Evolutionary conservation across 37 sponge, comb jelly and placozoan genomes (phyloP).

Genomic region (Chondrilla cf. caribensis): DNA sequence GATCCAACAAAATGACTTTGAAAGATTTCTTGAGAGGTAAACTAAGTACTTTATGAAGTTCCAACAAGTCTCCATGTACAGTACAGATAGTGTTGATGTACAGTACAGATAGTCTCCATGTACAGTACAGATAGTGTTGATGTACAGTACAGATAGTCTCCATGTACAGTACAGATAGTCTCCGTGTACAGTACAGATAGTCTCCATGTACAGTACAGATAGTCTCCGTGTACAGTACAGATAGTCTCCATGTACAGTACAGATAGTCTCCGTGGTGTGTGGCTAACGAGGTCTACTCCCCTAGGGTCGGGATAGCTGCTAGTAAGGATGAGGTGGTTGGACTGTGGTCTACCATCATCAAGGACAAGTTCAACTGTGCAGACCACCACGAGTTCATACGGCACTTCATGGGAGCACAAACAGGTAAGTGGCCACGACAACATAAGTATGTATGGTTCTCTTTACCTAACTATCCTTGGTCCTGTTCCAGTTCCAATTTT

Average conservation of each 20-base stretch:
- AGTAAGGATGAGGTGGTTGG: background rate
- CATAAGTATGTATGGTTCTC: background rate
- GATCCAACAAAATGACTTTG: background rate
- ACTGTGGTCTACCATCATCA: slow-evolving; percentile 40
- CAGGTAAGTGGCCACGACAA: background rate
- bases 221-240: no score
- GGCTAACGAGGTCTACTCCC: background rate
- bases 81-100: no score
- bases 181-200: no score
- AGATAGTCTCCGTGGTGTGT: no score
- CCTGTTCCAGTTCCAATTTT: background rate
- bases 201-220: no score
- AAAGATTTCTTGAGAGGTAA: slow-evolving; percentile 18
- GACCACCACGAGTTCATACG: slow-evolving; percentile 42
- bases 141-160: no score
- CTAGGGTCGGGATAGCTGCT: background rate
- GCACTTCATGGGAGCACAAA: slow-evolving; percentile 13
- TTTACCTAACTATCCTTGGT: background rate
- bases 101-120: no score
- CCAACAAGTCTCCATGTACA: no score
- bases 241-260: no score
- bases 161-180: no score
- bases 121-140: no score
- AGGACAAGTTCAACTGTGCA: slow-evolving; percentile 35
- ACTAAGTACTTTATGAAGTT: no score